phyloP scores from a whole-genome alignment of 1,140 invertebrate genomes.

The Cherax quadricarinatus region DNA sequence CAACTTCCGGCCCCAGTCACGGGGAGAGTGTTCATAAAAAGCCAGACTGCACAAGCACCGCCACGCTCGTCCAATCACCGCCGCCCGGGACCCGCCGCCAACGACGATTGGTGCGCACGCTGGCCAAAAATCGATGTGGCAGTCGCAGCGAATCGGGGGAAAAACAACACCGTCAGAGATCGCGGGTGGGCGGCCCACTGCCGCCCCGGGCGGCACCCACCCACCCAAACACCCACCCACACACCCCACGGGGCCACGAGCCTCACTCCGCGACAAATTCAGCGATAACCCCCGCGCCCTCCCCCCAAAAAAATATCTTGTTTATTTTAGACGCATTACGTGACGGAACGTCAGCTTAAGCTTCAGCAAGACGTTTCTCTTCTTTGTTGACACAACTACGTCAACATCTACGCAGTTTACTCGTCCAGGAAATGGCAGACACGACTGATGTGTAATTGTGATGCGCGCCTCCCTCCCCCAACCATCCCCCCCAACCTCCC shows the following conservation, averaged over 20 bases:
- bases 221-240: too few species aligned
- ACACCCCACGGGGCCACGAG: too few species aligned
- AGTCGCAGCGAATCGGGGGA: slow-evolving; percentile 49
- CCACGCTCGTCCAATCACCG: slow-evolving; percentile 41
- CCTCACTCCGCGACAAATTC: too few species aligned
- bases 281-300: too few species aligned
- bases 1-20: slow-evolving; percentile 12
- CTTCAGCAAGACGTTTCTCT: too few species aligned
- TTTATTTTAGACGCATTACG: too few species aligned
- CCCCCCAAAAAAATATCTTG: too few species aligned
- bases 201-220: too few species aligned
- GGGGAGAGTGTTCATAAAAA: slow-evolving; percentile 40
- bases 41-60: slow-evolving; percentile 54
- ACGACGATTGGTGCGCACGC: slow-evolving; percentile 53
- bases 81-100: slow-evolving; percentile 29
- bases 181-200: not conserved
- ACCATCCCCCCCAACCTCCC: too few species aligned
- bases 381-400: too few species aligned
- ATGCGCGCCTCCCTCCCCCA: slow-evolving; percentile 37
- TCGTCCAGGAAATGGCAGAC: slow-evolving; percentile 22
- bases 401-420: not conserved
- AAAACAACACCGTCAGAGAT: slow-evolving; percentile 61
- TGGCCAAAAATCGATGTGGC: slow-evolving; percentile 56
- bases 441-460: slow-evolving; percentile 51
- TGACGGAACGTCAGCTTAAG: too few species aligned